phyloP scores from a whole-genome alignment of 2,797 vertebrate genomes.

The Gastrophryne carolinensis region DNA sequence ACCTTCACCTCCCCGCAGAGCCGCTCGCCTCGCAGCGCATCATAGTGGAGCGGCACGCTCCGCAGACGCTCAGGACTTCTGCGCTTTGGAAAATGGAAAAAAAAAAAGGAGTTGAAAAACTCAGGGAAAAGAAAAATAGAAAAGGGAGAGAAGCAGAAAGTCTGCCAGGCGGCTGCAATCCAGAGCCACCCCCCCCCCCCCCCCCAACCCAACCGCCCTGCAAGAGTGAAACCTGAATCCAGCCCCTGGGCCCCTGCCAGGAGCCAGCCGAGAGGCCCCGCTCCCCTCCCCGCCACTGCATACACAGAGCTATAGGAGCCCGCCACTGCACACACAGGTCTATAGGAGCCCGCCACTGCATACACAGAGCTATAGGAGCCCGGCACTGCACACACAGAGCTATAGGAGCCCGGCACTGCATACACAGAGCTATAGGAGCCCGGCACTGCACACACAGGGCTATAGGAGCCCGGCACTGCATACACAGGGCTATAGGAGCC shows the following conservation, averaged over 20 bases:
- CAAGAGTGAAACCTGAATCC: constrained; percentile 23
- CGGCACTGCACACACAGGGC: not conserved
- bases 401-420: not conserved
- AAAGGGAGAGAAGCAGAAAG: not conserved
- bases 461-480: no score
- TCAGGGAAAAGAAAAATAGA: constrained; percentile 17
- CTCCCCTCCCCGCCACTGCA: not conserved
- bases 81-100: constrained; percentile 21
- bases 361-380: not conserved
- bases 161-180: not conserved
- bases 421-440: not conserved
- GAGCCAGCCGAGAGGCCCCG: not conserved
- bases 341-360: not conserved
- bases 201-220: no score
- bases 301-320: not conserved
- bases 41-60: not conserved
- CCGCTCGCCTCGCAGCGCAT: not conserved
- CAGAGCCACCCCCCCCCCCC: not conserved
- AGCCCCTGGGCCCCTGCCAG: not conserved
- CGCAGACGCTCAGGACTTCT: not conserved
- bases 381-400: no score
- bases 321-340: not conserved
- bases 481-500: no score
- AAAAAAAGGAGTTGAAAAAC: constrained; percentile 20
- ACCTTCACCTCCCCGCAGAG: constrained; percentile 26